Conservation (phyloP, 2,113 vertebrate genomes). For the Plecturocebus donacophilus region DNA sequence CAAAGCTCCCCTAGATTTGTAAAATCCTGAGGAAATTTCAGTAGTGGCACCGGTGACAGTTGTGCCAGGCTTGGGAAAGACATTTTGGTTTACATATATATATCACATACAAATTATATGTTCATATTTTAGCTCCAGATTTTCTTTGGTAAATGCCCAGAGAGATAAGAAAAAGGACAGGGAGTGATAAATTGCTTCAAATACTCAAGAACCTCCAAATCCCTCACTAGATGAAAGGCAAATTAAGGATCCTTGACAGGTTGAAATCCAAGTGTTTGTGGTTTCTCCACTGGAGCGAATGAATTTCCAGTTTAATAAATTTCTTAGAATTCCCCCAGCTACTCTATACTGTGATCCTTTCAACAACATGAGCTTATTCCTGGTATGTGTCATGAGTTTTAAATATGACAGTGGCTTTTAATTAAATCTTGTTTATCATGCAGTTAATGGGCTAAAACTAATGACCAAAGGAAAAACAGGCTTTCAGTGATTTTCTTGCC, state of each 20-base stretch:
- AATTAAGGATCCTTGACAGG: conserved; percentile 69
- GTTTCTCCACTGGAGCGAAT: conserved; percentile 54
- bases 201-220: conserved; percentile 49
- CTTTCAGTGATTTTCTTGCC: conserved; percentile 29
- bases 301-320: conserved; percentile 72
- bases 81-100: conserved; percentile 52
- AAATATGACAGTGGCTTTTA: conserved; percentile 75
- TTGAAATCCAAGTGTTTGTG: conserved; percentile 63
- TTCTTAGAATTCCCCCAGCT: conserved; percentile 52
- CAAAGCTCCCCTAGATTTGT: not conserved
- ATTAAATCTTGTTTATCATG: conserved; percentile 81
- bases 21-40: conserved; percentile 24
- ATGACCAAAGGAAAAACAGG: conserved; percentile 62
- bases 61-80: conserved; percentile 9
- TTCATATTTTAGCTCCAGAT: conserved; percentile 27
- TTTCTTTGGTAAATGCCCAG: conserved; percentile 43
- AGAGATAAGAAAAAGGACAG: conserved; percentile 7
- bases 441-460: conserved; percentile 79
- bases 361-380: conserved; percentile 41
- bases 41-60: not conserved
- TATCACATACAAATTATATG: conserved; percentile 24
- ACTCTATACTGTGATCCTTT: conserved; percentile 38
- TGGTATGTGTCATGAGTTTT: conserved; percentile 71
- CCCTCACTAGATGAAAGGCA: conserved; percentile 60
- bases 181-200: conserved; percentile 33